These are phyloP conservation scores for Notechis scutatus DNA, from an alignment of 2,113 vertebrate species.

Conservation along the genomic window DNA sequence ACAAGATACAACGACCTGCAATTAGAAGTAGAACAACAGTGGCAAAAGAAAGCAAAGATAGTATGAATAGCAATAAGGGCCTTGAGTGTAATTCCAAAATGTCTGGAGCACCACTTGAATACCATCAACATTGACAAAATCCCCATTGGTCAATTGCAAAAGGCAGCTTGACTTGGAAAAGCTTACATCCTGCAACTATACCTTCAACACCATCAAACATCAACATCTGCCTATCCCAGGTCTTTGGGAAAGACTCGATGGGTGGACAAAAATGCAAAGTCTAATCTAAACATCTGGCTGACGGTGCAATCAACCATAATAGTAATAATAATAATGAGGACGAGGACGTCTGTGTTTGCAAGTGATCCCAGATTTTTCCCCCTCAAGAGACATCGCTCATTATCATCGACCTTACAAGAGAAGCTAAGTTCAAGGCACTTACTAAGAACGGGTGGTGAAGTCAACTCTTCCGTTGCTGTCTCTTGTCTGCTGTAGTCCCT, in stretches of 20 bases:
- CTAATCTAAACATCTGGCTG: no score
- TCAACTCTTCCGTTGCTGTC: rapidly evolving
- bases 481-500: not conserved
- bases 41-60: not conserved
- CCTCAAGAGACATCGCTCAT: not conserved
- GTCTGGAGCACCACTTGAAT: not conserved
- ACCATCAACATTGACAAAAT: not conserved
- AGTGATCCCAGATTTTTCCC: not conserved
- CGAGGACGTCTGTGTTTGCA: not conserved
- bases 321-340: not conserved
- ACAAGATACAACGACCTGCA: not conserved
- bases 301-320: not conserved
- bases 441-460: not conserved
- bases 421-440: conserved; percentile 8
- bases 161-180: not conserved
- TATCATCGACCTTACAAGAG: not conserved
- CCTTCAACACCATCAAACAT: not conserved
- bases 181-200: not conserved
- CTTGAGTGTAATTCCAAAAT: not conserved
- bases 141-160: not conserved
- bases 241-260: no score
- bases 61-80: not conserved
- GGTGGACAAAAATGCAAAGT: no score
- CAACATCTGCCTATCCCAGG: no score
- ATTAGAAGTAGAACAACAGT: not conserved